phyloP scores from a whole-genome alignment of 1,140 invertebrate genomes.

The Steinernema khuongi region DNA sequence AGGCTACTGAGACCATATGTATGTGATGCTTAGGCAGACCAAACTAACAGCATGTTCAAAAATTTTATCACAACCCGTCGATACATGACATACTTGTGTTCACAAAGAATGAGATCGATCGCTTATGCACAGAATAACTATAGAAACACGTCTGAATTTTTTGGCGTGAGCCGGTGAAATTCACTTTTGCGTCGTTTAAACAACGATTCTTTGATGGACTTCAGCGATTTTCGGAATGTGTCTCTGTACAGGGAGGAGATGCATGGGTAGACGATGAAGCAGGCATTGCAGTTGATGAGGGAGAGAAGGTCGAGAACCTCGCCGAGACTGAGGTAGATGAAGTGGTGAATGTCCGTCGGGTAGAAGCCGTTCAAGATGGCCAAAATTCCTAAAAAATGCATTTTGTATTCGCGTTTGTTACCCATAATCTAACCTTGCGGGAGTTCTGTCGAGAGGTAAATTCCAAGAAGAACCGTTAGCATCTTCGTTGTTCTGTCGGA shows the following conservation, averaged over 20 bases:
- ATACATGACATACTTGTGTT: not conserved
- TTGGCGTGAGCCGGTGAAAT: not conserved
- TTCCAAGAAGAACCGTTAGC: constrained; percentile 36
- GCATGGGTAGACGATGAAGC: constrained; percentile 22
- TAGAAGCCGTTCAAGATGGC: constrained; percentile 15
- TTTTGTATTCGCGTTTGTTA: not conserved
- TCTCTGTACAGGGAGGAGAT: constrained; percentile 18
- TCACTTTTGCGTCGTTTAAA: not conserved
- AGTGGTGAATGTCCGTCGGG: constrained; percentile 19
- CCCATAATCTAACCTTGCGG: constrained; percentile 30
- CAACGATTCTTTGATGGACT: not conserved
- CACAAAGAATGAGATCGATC: not conserved
- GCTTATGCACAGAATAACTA: not conserved
- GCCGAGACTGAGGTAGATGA: constrained; percentile 21
- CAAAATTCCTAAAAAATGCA: constrained; percentile 21
- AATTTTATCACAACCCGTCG: constrained; percentile 5
- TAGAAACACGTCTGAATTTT: not conserved
- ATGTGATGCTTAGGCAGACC: no score
- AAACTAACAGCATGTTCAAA: no score
- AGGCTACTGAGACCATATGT: no score
- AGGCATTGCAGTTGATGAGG: constrained; percentile 22
- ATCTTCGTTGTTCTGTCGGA: constrained; percentile 38
- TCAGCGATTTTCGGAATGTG: constrained; percentile 11
- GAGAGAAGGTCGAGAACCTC: constrained; percentile 21
- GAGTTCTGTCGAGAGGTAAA: constrained; percentile 38